A percentile compares a stretch with the other conserved stretches of the same genome.
Conservation (phyloP, 2,797 vertebrate genomes). For the Coccyzus lansbergi region DNA sequence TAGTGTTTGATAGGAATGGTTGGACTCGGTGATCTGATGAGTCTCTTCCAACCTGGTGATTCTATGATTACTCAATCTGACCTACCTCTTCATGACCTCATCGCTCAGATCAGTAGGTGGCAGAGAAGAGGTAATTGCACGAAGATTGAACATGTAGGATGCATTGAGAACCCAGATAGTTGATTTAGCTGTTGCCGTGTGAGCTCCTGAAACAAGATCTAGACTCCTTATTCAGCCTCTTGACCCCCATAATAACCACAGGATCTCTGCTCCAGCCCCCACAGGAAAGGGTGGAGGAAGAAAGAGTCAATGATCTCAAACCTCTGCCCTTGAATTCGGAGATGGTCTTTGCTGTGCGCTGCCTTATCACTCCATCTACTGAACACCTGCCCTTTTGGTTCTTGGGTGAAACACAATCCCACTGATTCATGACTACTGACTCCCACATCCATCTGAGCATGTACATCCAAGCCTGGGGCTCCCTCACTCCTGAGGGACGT, state of each 20-base stretch:
- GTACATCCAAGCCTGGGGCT: not conserved
- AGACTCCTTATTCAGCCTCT: not conserved
- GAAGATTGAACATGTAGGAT: not conserved
- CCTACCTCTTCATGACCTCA: not conserved
- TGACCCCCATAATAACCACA: not conserved
- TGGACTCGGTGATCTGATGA: too few relatives aligned
- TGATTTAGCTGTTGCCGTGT: not conserved
- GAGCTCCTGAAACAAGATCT: not conserved
- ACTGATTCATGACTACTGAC: not conserved
- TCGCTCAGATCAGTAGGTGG: not conserved
- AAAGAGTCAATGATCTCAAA: not conserved
- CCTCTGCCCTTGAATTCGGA: not conserved
- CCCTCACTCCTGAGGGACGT: rapidly evolving
- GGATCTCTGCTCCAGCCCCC: not conserved
- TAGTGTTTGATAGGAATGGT: too few relatives aligned
- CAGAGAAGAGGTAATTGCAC: not conserved
- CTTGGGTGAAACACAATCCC: not conserved
- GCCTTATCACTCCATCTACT: not conserved
- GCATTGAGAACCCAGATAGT: not conserved
- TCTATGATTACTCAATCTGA: not conserved
- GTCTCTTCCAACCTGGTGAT: too few relatives aligned
- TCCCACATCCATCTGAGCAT: rapidly evolving
- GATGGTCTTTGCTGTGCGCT: not conserved
- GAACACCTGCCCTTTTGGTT: not conserved
- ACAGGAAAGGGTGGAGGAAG: not conserved